phyloP scores from a whole-genome alignment of 2,888 invertebrate genomes.

The Oligia strigilis region DNA sequence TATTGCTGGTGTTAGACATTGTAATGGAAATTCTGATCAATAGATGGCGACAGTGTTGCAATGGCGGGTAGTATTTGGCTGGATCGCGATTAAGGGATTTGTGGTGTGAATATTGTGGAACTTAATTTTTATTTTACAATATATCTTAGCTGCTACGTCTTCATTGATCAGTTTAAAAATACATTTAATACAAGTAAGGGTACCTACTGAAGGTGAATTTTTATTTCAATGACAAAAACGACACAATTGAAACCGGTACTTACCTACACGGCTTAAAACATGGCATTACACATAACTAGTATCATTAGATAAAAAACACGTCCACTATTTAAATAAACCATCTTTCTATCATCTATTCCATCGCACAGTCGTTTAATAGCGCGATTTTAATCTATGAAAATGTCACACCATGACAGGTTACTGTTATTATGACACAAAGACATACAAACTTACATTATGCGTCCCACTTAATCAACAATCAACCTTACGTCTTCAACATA shows the following conservation, averaged over 20 bases:
- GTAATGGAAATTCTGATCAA: conserved; percentile 42
- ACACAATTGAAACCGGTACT: conserved; percentile 46
- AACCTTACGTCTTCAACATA: conserved; percentile 56
- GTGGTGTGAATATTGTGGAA: not conserved
- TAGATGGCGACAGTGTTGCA: conserved; percentile 57
- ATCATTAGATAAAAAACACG: conserved; percentile 69
- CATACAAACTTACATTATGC: conserved; percentile 57
- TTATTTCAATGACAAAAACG: conserved; percentile 12
- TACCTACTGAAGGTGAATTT: conserved; percentile 5
- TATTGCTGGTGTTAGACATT: conserved; percentile 43
- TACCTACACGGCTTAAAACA: conserved; percentile 59
- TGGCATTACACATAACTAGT: conserved; percentile 62
- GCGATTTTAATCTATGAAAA: conserved; percentile 84
- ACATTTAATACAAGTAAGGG: not conserved
- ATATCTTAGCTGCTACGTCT: not conserved
- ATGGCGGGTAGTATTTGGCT: conserved; percentile 23
- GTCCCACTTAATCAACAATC: conserved; percentile 39
- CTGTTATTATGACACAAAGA: conserved; percentile 85
- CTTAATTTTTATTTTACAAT: not conserved
- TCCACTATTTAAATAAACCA: conserved; percentile 81
- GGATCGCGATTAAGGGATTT: conserved; percentile 27
- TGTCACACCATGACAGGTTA: conserved; percentile 88
- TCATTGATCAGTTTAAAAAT: not conserved
- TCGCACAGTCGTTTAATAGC: conserved; percentile 84
- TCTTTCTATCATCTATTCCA: conserved; percentile 83